Percentiles rank a stretch among this genome's conserved stretches.
These are phyloP conservation scores for Melangyna quadrimaculata DNA, from an alignment of 2,888 invertebrate species.

Conservation along the genomic window DNA sequence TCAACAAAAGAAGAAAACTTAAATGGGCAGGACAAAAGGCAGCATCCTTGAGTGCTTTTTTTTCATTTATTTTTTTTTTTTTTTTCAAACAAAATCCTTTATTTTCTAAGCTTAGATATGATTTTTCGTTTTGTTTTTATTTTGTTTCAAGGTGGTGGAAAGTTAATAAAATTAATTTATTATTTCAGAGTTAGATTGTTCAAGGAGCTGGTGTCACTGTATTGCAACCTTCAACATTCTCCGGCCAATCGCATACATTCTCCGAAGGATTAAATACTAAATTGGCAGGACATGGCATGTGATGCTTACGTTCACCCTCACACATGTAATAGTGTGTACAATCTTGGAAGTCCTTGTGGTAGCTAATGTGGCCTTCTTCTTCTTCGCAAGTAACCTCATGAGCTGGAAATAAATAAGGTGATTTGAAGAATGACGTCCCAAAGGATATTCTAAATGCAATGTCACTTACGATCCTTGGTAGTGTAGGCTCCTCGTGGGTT, in stretches of 20 bases:
- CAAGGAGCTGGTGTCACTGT: conserved; percentile 86
- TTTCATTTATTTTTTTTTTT: conserved; percentile 2
- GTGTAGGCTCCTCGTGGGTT: conserved; percentile 88
- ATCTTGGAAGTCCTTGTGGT: conserved; percentile 93
- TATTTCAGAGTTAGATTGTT: conserved; percentile 17
- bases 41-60: conserved; percentile 17
- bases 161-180: conserved; percentile 42
- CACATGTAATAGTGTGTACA: conserved; percentile 98
- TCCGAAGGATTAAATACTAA: conserved; percentile 95
- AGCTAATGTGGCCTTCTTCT: conserved; percentile 97
- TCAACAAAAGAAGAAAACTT: conserved; percentile 24
- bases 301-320: conserved; percentile 96
- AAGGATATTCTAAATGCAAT: neutral
- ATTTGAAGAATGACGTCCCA: neutral
- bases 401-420: conserved; percentile 82
- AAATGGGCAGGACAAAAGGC: conserved; percentile 45
- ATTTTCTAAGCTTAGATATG: conserved; percentile 7
- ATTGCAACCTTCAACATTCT: conserved; percentile 94
- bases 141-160: conserved; percentile 45
- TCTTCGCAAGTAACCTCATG: conserved; percentile 94
- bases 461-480: conserved; percentile 92
- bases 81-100: conserved; percentile 5
- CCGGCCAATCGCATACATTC: conserved; percentile 98
- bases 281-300: conserved; percentile 97
- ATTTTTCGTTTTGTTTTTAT: conserved; percentile 3